Conservation (phyloP, 2,113 vertebrate genomes). For the Cynopterus brachyotis region DNA sequence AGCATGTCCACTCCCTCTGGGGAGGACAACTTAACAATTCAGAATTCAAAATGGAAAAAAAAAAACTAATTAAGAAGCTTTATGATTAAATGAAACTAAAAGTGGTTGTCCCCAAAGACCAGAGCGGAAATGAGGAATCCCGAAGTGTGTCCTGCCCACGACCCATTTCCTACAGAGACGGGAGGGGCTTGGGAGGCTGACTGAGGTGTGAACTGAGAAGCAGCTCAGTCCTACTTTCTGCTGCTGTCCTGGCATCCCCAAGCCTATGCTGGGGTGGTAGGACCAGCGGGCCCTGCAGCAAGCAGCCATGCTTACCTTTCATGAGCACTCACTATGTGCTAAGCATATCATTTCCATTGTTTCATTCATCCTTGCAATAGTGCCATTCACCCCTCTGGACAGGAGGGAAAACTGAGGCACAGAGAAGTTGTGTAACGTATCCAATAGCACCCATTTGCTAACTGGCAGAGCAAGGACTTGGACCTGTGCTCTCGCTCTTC, state of each 20-base stretch:
- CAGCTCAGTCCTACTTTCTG: conserved; percentile 57
- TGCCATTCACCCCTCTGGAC: not conserved
- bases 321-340: rapidly evolving
- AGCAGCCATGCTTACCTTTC: not conserved
- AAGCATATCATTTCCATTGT: rapidly evolving
- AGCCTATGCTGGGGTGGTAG: not conserved
- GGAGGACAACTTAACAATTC: conserved; percentile 54
- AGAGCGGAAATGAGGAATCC: conserved; percentile 83
- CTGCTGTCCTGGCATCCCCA: not conserved
- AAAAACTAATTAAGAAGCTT: conserved; percentile 86
- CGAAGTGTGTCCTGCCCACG: conserved; percentile 72
- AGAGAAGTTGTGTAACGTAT: not conserved
- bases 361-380: not conserved
- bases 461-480: not conserved
- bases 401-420: conserved; percentile 39
- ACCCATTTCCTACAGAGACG: conserved; percentile 81
- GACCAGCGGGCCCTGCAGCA: not conserved
- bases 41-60: conserved; percentile 57
- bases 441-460: not conserved
- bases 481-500: too few species aligned
- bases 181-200: not conserved
- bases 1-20: not conserved
- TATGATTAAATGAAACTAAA: conserved; percentile 84
- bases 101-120: conserved; percentile 81
- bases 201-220: not conserved